Evolutionary conservation across 2,888 invertebrate species (phyloP), one percentile per base, ranked within the genome.

Genomic region (Noctua pronuba): DNA sequence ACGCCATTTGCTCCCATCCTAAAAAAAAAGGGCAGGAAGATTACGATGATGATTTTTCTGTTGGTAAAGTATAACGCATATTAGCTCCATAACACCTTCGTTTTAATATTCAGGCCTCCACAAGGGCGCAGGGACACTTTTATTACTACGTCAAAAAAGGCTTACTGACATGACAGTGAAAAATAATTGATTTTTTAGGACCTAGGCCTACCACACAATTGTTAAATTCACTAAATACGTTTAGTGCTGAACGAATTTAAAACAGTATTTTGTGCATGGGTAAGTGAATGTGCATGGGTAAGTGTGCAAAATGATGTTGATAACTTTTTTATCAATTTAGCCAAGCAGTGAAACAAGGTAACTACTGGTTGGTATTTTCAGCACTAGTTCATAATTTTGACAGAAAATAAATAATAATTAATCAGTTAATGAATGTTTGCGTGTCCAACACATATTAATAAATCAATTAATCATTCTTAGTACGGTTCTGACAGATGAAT

Each of bases 381-480:
- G 2, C n/a, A 44, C 10, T 31, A 8, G 3, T 35, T 76, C 38
- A 28, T n/a, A 13, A 21, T 31, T 71, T 41, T 31, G 38, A 16
- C 38, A 71, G 28, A 69, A 80, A 41, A 49, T 60, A 44, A 62
- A 62, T 44, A 81, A 81, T 81, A 74, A 24, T 24, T 52, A 74
- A 82, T 44, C 28, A 52, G n/a, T 10, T 79, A 58, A 77, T 55
- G 46, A 68, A 21, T 8, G 31, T n/a, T 77, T 31, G 68, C 84
- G 18, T 84, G 84, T 79, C 60, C 38, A 79, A 71, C 41, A 71
- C 38, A 24, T 52, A 70, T 79, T 70, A 75, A 65, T 31, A 62
- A 69, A 83, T 66, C 21, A 16, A 83, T 86, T 71, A 69, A 79
- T 84, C 75, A 78, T 68, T 71, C 74, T 67, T 75, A 75, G 13